Evolutionary conservation across 2,797 vertebrate genomes (phyloP).

Genomic region (Anguilla obscura): DNA sequence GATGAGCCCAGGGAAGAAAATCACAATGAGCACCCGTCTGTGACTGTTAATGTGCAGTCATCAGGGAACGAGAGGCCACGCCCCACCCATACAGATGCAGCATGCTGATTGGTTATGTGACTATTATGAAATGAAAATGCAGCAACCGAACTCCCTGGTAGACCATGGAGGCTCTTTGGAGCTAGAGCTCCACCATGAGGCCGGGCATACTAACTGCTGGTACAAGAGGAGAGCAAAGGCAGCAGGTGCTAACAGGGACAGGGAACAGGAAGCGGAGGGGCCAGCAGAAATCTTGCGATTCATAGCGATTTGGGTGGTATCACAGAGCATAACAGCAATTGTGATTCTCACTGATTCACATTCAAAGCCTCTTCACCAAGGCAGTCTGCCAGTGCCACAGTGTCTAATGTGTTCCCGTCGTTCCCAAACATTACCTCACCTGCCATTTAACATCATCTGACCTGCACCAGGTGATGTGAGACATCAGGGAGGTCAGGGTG

Average conservation of each 20-base stretch:
- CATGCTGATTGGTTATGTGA: background rate
- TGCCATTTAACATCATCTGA: background rate
- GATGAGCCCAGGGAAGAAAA: background rate
- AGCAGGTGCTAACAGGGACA: background rate
- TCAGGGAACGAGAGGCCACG: background rate
- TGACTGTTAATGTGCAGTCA: background rate
- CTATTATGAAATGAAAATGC: background rate
- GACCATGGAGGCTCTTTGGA: background rate
- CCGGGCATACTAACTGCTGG: background rate
- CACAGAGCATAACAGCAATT: background rate
- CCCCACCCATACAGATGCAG: background rate
- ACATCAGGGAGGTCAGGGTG: background rate
- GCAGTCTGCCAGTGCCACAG: background rate
- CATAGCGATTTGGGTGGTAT: background rate
- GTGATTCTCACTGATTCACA: background rate
- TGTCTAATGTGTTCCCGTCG: background rate
- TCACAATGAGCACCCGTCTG: background rate
- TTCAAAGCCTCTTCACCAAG: background rate
- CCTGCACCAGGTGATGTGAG: background rate
- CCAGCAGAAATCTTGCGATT: background rate
- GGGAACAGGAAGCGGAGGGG: background rate
- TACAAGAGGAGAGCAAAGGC: background rate
- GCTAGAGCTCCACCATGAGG: constrained; percentile 10
- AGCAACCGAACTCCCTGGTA: background rate
- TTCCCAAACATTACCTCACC: background rate